Conservation (phyloP, 2,113 vertebrate genomes). For the Xiphophorus maculatus region DNA sequence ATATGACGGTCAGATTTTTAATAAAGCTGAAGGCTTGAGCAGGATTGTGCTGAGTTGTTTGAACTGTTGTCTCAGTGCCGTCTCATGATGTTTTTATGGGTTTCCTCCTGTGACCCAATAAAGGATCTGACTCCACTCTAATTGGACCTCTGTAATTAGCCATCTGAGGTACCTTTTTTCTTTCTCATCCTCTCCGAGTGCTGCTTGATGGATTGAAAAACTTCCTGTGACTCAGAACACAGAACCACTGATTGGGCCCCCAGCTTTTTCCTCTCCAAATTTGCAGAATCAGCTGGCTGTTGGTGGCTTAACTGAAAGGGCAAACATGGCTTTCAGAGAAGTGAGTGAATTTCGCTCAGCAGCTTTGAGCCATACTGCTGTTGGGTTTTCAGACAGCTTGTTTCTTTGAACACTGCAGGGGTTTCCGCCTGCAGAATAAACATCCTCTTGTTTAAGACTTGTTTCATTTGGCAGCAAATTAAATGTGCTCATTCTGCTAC, state of each 20-base stretch:
- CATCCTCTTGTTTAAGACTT: conserved; percentile 43
- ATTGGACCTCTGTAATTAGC: conserved; percentile 69
- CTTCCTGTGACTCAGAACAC: conserved; percentile 22
- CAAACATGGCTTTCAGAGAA: background rate
- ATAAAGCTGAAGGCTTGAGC: background rate
- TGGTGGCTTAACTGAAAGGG: conserved; percentile 1
- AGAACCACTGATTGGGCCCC: conserved; percentile 66
- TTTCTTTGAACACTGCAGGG: conserved; percentile 26
- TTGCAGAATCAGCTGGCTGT: background rate
- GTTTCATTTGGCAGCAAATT: conserved; percentile 59
- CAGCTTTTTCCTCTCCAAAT: conserved; percentile 29
- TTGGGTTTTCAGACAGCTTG: conserved; percentile 29
- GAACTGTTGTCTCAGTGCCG: background rate
- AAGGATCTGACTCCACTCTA: conserved; percentile 50
- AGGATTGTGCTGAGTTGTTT: background rate
- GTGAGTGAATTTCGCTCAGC: conserved; percentile 21
- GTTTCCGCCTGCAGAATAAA: conserved; percentile 5
- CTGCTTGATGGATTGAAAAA: conserved; percentile 14
- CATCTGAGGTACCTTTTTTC: conserved; percentile 13
- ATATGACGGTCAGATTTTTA: background rate
- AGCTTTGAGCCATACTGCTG: conserved; percentile 23
- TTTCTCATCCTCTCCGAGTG: conserved; percentile 5
- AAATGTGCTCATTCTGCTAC: conserved; percentile 37
- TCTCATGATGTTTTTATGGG: conserved; percentile 18
- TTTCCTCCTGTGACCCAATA: conserved; percentile 30